phyloP scores from a whole-genome alignment of 1,140 invertebrate species.

The Papilio aristodemus region DNA sequence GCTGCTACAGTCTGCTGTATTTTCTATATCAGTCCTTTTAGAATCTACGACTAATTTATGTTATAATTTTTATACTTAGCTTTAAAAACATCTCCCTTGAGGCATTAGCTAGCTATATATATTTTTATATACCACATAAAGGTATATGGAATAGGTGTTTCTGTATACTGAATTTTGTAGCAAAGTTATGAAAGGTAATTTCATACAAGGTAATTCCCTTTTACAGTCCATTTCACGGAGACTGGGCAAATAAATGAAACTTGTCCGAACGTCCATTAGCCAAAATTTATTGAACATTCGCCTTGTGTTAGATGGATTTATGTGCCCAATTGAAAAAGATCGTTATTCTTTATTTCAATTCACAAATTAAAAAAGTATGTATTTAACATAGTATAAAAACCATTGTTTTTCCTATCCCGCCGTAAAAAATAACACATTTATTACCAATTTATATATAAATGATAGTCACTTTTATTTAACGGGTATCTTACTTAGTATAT shows the following conservation, averaged over 20 bases:
- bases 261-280: constrained; percentile 33
- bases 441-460: too few relatives aligned
- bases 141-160: neutral
- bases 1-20: too few relatives aligned
- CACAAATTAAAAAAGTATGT: neutral
- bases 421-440: too few relatives aligned
- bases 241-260: constrained; percentile 31
- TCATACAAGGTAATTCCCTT: constrained; percentile 23
- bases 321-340: constrained; percentile 30
- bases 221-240: constrained; percentile 29
- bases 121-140: neutral
- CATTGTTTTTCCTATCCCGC: too few relatives aligned
- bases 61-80: too few relatives aligned
- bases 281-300: constrained; percentile 35
- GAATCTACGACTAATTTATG: too few relatives aligned
- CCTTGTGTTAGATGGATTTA: constrained; percentile 33
- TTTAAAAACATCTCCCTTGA: neutral
- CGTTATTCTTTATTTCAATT: constrained; percentile 18
- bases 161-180: neutral
- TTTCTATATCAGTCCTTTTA: too few relatives aligned
- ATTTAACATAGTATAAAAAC: neutral
- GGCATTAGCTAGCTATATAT: neutral
- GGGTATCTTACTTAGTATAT: too few relatives aligned
- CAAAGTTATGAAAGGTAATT: constrained; percentile 24
- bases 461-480: too few relatives aligned